Base-by-base conservation (phyloP, 2,797 vertebrate genomes). In the Dromococcyx pavoninus region DNA sequence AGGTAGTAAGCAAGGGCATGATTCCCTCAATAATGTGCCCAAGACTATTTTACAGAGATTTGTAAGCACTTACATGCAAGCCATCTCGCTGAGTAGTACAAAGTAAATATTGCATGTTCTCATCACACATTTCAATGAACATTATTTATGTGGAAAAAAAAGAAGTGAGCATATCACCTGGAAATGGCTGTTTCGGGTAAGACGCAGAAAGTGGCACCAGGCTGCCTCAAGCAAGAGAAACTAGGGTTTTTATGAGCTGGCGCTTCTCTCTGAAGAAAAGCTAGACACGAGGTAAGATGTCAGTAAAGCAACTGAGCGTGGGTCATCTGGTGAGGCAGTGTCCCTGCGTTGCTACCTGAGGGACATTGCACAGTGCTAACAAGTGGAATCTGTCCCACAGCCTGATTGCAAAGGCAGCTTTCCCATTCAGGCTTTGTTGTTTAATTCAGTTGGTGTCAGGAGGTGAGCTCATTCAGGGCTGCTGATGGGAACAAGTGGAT, bases 401-500 rank as follows among this genome's bases (percentile, higher is more conserved):
- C 71, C 83, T 48, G 66, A 66, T 44, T 53, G 88, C 94, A 93
- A 76, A 89, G 90, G 90, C 94, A 80, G 51, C 90, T 83, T 93
- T 92, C 69, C 62, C 75, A 71, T 92, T 94, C 89, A 85, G 84
- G 83, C 94, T 94, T 95, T 97, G 86, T 94, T 77, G 60, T 88
- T 82, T 32, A 76, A 87, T 89, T 92, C 92, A 75, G 64, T 77
- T 73, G 76, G 93, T 96, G 96, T 97, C 95, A 95, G 95, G 89
- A 95, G 95, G 95, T 92, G 95, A 96, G 87, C 90, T 85, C 89
- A 91, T 90, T 95, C 88, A 88, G 79, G 51, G 67, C 37, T 46
- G 62, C 82, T 94, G 96, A 94, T 79, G 95, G 76, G 94, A 97
- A 86, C 80, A 78, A 96, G 96, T 82, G 94, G 96, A 94, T 95